Evolutionary conservation across 2,888 invertebrate species (phyloP), one percentile per base, ranked within the genome.

Genomic region (Pollenia griseotomentosa): DNA sequence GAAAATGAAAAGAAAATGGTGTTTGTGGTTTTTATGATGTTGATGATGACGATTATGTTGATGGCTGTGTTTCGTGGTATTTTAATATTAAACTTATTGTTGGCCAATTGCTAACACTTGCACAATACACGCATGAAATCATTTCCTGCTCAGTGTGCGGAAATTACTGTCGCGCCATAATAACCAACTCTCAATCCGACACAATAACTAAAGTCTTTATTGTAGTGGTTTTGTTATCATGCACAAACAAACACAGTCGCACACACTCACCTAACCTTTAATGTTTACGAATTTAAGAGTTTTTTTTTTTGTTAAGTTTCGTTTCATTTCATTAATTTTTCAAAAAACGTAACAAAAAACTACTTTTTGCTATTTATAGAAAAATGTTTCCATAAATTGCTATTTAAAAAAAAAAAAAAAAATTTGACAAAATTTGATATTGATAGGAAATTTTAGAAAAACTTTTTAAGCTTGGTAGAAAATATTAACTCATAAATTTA

Each of bases 101-200:
- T 66, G 46, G 63, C 57, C 82, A 80, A 75, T 75, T 83, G 80
- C 71, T 53, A 59, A 83, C 75, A 80, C 79, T 70, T 65, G 66
- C 71, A 53, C 42, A 83, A 71, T 73, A 55, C 71, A 80, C 71
- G 83, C 80, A 75, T 83, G 66, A 80, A 73, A 19, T 80, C 70
- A 80, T 66, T 86, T 83, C 86, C 79, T 80, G 86, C 75, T 83
- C 70, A 83, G 75, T 80, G 75, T 80, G 80, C 78, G 86, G 86
- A 86, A 86, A 86, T 86, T 80, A 86, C 65, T 83, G 75, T 77
- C 86, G 70, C 83, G 83, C 75, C 80, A 71, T 70, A 40, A 77
- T 70, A 71, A 59, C 40, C 79, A 75, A 79, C 63, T 46, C 46
- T 57, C 33, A 33, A 4, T 33, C 6, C 61, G 51, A 51, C 51